Evolutionary conservation across 1,140 invertebrate genomes (phyloP), one percentile per base, ranked within the genome.

Genomic region (Adoxophyes honmai): DNA sequence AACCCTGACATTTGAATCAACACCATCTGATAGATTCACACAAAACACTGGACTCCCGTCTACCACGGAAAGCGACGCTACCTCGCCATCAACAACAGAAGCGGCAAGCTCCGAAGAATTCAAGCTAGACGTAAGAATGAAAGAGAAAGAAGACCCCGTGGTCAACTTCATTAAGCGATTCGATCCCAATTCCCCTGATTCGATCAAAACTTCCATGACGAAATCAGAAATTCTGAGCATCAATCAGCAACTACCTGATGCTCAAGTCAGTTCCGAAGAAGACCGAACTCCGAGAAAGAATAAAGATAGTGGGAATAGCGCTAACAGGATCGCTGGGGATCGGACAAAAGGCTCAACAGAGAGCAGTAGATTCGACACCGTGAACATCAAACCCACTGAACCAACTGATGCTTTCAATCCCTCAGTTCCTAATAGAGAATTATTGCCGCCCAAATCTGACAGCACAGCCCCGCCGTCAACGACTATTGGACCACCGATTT

Each of bases 401-500:
- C 16, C 42, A 54, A 58, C 38, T 28, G 60, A 52, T 9, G 54
- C 28, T 1, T 53, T 54, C 34, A 68, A 66, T 34, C 37, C 80
- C 5, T 57, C 74, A 51, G 62, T 57, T 8, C 81, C 81, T 28
- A 68, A 73, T 6, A 74, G 33, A 48, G 69, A 75, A 1, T 59
- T 90, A 6, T 42, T 80, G 5, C 89, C 87, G 0, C 89, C 89
- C 0, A 88, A 89, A 59, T 60, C 34, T 3, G 79, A 89, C 21
- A 75, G 71, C 52, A 68, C 76, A 6, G 63, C 69, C 6, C 57
- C 75, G 10, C 64, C 71, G 36, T 87, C 90, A 18, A 90, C 91
- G 13, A 92, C 91, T 1, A 89, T 91, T 72, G 91, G 91, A 3
- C 91, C 91, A 1, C 91, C 91, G 1, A 91, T 92, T 34, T 92